A percentile compares a stretch with the other conserved stretches of the same genome.
Evolutionary conservation across 2,797 vertebrate genomes (phyloP).

Genomic region (Avahi laniger): DNA sequence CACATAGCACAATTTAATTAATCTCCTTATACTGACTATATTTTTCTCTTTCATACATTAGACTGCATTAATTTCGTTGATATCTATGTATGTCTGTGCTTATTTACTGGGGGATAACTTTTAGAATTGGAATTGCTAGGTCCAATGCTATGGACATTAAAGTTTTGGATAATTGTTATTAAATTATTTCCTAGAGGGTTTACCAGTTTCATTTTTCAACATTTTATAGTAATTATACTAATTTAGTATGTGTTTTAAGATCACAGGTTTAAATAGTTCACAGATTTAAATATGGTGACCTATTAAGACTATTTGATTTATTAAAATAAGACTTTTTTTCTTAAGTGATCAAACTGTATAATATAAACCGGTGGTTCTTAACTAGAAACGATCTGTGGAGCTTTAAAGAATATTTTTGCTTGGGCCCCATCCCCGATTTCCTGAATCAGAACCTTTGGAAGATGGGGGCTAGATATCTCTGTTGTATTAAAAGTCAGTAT

Average conservation of each 20-base stretch:
- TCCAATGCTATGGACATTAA: background rate
- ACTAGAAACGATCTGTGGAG: background rate
- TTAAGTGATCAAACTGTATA: background rate
- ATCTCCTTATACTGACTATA: background rate
- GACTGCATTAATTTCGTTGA: background rate
- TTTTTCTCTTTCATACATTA: constrained; percentile 38
- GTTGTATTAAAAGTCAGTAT: background rate
- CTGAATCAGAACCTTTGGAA: background rate
- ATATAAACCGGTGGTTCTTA: background rate
- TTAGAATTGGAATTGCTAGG: constrained; percentile 1
- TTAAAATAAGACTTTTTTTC: background rate
- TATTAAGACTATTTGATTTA: background rate
- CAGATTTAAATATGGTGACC: background rate
- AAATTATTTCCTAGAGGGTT: background rate
- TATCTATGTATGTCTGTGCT: constrained; percentile 27
- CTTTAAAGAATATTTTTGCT: background rate
- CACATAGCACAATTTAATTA: background rate
- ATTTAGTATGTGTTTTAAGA: background rate
- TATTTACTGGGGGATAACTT: background rate
- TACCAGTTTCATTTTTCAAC: constrained; percentile 14
- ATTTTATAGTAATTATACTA: background rate
- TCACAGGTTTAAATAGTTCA: background rate
- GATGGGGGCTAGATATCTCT: background rate
- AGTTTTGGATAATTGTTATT: constrained; percentile 15
- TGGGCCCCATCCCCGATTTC: background rate